phyloP scores from a whole-genome alignment of 2,113 vertebrate genomes.

The Butorides virescens region DNA sequence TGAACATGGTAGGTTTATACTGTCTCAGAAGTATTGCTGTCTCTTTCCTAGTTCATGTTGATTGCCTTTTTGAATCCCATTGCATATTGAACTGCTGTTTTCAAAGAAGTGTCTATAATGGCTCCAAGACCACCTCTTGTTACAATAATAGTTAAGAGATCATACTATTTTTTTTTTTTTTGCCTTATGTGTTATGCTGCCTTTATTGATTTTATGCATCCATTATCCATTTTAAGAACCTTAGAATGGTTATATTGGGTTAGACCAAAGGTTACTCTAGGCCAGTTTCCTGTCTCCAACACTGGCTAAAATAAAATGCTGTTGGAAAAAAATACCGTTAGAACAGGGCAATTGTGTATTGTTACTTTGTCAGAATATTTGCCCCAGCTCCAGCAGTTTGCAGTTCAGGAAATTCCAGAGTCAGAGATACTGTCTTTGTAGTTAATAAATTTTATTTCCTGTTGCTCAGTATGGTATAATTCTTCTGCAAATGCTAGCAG shows the following conservation, averaged over 20 bases:
- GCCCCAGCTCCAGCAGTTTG: slow-evolving; percentile 15
- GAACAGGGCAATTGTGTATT: background rate
- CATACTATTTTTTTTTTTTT: background rate
- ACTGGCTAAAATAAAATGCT: background rate
- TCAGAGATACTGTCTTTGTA: slow-evolving; percentile 30
- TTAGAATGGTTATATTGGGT: background rate
- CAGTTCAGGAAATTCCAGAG: slow-evolving; percentile 55
- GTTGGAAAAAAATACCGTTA: background rate
- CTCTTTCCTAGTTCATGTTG: background rate
- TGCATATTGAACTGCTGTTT: background rate
- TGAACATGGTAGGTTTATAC: background rate
- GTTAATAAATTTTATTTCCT: slow-evolving; percentile 47
- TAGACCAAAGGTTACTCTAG: background rate
- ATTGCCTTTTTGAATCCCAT: background rate
- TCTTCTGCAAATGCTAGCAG: background rate
- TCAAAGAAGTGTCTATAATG: background rate
- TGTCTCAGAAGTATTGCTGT: background rate
- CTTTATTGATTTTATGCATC: background rate
- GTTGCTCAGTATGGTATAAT: background rate
- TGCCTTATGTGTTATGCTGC: background rate
- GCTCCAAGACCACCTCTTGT: background rate
- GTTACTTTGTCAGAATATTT: background rate
- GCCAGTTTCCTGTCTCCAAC: background rate
- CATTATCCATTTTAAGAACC: background rate
- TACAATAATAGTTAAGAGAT: background rate